These are phyloP conservation scores for Brachionus rotundiformis DNA, from an alignment of 1,140 invertebrate genomes.

Conservation along the genomic window DNA sequence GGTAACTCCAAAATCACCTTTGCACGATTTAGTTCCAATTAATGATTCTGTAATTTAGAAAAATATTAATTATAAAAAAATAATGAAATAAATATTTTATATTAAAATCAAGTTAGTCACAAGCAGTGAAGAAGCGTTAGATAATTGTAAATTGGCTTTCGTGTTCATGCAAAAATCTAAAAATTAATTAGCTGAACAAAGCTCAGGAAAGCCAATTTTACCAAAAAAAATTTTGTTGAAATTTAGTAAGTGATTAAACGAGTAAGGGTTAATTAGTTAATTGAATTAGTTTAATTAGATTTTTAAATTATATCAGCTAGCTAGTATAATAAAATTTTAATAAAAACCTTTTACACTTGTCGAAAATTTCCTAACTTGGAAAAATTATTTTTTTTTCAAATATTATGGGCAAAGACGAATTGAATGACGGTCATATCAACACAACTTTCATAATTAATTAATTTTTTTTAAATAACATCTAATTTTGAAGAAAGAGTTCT, in stretches of 20 bases:
- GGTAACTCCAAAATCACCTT: neutral
- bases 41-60: too few relatives aligned
- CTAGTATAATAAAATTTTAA: neutral
- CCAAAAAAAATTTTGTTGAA: too few relatives aligned
- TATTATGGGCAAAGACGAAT: too few relatives aligned
- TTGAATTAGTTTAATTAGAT: neutral
- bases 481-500: too few relatives aligned
- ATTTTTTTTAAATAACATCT: too few relatives aligned
- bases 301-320: neutral
- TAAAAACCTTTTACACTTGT: conserved; percentile 9
- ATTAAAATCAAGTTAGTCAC: neutral
- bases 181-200: neutral
- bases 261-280: neutral
- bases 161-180: neutral
- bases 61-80: too few relatives aligned
- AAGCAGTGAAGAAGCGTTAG: neutral
- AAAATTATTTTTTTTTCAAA: neutral
- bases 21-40: conserved; percentile 22
- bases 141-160: neutral
- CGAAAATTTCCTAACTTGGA: conserved; percentile 24
- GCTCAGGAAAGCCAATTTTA: neutral
- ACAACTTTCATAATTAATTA: too few relatives aligned
- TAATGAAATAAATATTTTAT: too few relatives aligned
- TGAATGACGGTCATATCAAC: too few relatives aligned
- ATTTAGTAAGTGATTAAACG: neutral